Evolutionary conservation across 2,797 vertebrate species (phyloP).

Genomic region (Hydrocynus forskahlii): DNA sequence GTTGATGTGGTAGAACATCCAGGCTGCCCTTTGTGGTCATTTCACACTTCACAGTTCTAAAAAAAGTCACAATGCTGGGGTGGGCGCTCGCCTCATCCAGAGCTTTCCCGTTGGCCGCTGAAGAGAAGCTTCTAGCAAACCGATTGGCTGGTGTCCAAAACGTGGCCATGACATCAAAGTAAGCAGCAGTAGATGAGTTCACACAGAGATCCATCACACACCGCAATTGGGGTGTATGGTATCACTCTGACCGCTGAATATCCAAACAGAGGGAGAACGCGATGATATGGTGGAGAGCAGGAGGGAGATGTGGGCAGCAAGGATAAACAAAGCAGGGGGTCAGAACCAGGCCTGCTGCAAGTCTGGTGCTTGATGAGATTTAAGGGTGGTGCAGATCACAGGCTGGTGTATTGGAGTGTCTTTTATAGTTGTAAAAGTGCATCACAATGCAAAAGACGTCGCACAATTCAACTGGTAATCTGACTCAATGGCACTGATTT

Average conservation of each 20-base stretch:
- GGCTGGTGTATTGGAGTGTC: background rate
- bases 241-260: conserved; percentile 24
- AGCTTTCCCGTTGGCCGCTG: conserved; percentile 1
- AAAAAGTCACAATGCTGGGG: background rate
- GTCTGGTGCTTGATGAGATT: background rate
- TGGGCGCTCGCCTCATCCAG: background rate
- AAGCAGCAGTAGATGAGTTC: conserved; percentile 25
- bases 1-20: background rate
- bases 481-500: background rate
- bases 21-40: conserved; percentile 20
- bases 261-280: conserved; percentile 1
- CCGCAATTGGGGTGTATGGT: conserved; percentile 28
- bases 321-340: conserved; percentile 2
- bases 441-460: background rate
- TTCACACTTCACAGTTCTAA: background rate
- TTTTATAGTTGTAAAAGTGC: background rate
- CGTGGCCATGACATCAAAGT: conserved; percentile 25
- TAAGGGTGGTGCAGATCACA: background rate
- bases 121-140: conserved; percentile 32
- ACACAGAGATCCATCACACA: conserved; percentile 15
- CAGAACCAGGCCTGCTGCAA: background rate
- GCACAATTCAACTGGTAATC: background rate
- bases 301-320: background rate
- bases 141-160: conserved; percentile 35
- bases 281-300: background rate